Base-by-base conservation (phyloP, 2,113 vertebrate genomes). In the Corythoichthys haematopterus region DNA sequence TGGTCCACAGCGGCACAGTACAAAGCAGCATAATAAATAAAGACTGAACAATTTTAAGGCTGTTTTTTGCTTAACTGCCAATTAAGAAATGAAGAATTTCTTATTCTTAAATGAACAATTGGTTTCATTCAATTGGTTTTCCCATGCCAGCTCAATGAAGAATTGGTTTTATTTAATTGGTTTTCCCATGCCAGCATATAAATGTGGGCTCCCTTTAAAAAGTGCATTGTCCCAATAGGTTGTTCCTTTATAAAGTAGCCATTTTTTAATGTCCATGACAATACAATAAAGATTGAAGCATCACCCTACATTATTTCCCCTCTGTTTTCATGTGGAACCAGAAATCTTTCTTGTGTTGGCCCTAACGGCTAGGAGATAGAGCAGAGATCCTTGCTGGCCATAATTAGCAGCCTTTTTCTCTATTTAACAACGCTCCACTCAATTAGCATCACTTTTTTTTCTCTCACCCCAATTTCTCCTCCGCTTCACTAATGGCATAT, bases 361-460 rank as follows among this genome's bases (percentile, higher is more conserved):
- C 37, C 15, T 64, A 66, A 67, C 4, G 56, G 77, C 75, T 57
- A 56, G 16, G 61, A 36, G 60, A 43, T 40, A 60, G 56, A 75
- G 68, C 80, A 71, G 77, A 72, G 66, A 69, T 72, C 81, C 76
- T 80, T 86, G 86, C 82, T 78, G 76, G 82, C 83, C 83, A 69
- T 87, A 88, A 90, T 92, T 90, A 90, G 90, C 80, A 66, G 66
- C 86, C 83, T 71, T 88, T 78, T 84, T 84, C 76, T 81, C 77
- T 85, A 80, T 92, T 92, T 85, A 89, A 84, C 82, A 81, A 80
- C 65, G 85, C 85, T 90, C 73, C 70, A 75, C 85, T 85, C 76
- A 56, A 87, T 92, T 90, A 89, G 82, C 56, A 56, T 89, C 82
- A 84, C 9, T 51, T 70, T 65, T 64, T 53, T 55, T 68, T 48